Conservation (phyloP, 92 coral and sea anemone genomes). For the Desmophyllum pertusum region DNA sequence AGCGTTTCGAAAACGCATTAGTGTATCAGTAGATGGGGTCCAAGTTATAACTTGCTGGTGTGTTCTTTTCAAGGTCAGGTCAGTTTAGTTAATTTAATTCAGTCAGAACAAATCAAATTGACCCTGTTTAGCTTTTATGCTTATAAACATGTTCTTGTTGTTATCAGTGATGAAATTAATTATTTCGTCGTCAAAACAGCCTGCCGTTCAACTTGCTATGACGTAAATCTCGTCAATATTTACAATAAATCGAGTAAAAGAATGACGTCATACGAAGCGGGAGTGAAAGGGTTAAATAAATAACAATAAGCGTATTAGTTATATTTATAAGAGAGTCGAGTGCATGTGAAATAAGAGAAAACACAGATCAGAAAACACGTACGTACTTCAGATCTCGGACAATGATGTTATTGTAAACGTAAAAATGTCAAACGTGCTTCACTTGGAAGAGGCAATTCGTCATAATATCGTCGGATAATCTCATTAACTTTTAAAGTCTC, state of each 20-base stretch:
- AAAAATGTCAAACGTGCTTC: not conserved
- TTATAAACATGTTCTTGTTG: not conserved
- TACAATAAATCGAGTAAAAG: too few species aligned
- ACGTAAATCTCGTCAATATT: not conserved
- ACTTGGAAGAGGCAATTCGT: not conserved
- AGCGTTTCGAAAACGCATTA: too few species aligned
- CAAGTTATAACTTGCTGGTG: not conserved
- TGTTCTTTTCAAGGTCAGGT: too few species aligned
- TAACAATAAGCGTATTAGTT: not conserved
- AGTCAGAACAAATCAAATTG: too few species aligned
- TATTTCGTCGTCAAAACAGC: not conserved
- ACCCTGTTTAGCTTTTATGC: too few species aligned
- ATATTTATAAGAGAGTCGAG: too few species aligned
- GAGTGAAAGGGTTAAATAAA: too few species aligned
- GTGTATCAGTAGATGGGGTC: too few species aligned
- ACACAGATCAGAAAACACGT: not conserved
- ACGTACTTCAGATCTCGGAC: not conserved
- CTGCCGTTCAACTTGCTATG: not conserved
- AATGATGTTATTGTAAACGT: not conserved
- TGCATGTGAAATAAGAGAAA: too few species aligned
- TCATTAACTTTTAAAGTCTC: too few species aligned
- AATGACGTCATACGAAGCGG: too few species aligned
- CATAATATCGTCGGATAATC: not conserved
- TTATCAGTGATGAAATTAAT: not conserved
- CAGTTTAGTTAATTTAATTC: too few species aligned